Evolutionary conservation across 2,113 vertebrate species (phyloP), one percentile per base, ranked within the genome.

Genomic region (Colaptes auratus): DNA sequence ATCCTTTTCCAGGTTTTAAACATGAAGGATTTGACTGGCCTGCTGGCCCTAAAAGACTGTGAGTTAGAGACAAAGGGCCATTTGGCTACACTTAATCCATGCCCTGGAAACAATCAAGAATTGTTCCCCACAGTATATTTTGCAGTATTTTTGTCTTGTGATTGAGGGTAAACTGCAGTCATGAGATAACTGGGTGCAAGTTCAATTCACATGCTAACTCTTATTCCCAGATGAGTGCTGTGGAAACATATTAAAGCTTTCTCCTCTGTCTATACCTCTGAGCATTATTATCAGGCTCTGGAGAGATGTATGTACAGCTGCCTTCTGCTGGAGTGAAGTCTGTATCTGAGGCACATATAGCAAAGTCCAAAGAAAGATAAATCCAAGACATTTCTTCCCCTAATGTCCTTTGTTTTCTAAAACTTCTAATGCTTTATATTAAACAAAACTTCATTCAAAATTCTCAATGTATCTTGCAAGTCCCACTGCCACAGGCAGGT

Each of bases 111-210:
- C 76, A 93, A 90, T 91, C 91, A 95, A 50, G 91, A 95, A 88
- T 95, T 92, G 79, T 90, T 96, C 94, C 93, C 91, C 61, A 64
- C 67, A 91, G 91, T 96, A 72, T 86, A 95, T 94, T 95, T 89
- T 90, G 48, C 86, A 95, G 91, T 95, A 93, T 95, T 96, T 95
- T 94, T 95, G 89, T 95, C 93, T 88, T 86, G 82, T 93, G 95
- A 92, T 91, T 80, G 85, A 95, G 91, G n/a, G 90, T 95, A 90
- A 91, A 75, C 93, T 96, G 88, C 85, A 95, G 91, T 93, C 93
- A 83, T 92, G 91, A 97, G 91, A 96, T 95, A 96, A 96, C 94
- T 95, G 93, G 94, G 91, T 96, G 92, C 96, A 96, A 96, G 94
- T 96, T 96, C 95, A 95, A 94, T 95, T 96, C 95, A 91, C 94